Base-by-base conservation (phyloP, 2,113 vertebrate genomes). In the Cyanoderma ruficeps region DNA sequence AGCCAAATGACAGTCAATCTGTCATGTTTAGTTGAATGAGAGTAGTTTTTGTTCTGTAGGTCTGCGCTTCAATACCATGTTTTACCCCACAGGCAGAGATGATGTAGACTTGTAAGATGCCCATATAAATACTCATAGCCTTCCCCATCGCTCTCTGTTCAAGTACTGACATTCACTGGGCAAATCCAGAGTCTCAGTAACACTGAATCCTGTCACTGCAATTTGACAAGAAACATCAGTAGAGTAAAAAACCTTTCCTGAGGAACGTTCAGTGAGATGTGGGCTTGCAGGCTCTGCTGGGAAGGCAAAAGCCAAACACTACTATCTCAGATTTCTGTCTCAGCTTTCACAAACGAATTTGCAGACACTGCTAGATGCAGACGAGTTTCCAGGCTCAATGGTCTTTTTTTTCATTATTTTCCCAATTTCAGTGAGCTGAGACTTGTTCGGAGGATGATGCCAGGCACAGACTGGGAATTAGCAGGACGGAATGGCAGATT, bases 351-450 rank as follows among this genome's bases (percentile, higher is more conserved):
- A 30, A 56, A 56, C 0, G 2, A 83, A 42, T 10, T 17, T 42
- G 52, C 1, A 6, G 46, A 72, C 15, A 6, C 14, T 53, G 6
- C 8, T 53, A 68, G 8, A 37, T 15, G 17, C 15, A 72, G 30
- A 57, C 0, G 1, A 24, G 6, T 50, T 69, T 69, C 23, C 42
- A 60, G 44, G 11, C 13, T 63, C 10, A 53, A 3, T 9, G 2
- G 0, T 84, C 17, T 49, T 6, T 46, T 69, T 89, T 28, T 52
- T 14, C 19, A 65, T 80, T 41, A 33, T 86, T 92, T 90, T 23
- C 11, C 11, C 15, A 10, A 7, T 64, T 68, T 70, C n/a, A 37
- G 2, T 0, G 0, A 49, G 20, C 41, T 37, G 21, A 60, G 20
- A 35, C 4, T 42, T 65, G 5, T 18, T 89, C n/a, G 14, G 23